Evolutionary conservation across 2,113 vertebrate species (phyloP).

Genomic region (Mola mola): DNA sequence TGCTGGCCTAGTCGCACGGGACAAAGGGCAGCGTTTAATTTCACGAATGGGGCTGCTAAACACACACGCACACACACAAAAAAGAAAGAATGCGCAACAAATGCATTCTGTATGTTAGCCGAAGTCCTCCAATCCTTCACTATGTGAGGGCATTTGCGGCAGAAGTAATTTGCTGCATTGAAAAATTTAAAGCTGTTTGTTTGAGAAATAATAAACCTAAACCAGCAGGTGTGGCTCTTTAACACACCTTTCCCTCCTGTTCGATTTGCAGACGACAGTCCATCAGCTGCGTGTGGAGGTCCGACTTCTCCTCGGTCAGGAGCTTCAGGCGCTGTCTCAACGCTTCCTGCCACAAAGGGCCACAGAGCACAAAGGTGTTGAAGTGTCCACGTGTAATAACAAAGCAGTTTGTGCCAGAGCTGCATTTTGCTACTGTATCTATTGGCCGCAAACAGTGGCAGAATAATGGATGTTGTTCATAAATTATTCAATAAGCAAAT

Average conservation of each 20-base stretch:
- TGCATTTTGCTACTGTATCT: slow-evolving; percentile 11
- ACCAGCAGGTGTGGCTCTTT: slow-evolving; percentile 14
- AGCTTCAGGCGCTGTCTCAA: slow-evolving; percentile 84
- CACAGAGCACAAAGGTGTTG: background rate
- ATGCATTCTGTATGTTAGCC: no score
- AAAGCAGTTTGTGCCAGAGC: slow-evolving; percentile 23
- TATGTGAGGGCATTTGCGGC: slow-evolving; percentile 31
- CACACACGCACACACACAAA: no score
- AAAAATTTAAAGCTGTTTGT: slow-evolving; percentile 35
- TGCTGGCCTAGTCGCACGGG: background rate
- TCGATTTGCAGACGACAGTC: slow-evolving; percentile 82
- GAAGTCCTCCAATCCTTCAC: slow-evolving; percentile 39
- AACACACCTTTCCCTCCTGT: slow-evolving; percentile 89
- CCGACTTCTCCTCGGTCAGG: slow-evolving; percentile 82
- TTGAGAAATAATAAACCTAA: slow-evolving; percentile 22
- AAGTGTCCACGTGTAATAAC: slow-evolving; percentile 17
- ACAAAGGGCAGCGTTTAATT: slow-evolving; percentile 16
- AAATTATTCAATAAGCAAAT: slow-evolving; percentile 30
- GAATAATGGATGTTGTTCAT: slow-evolving; percentile 34
- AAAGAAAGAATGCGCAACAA: slow-evolving; percentile 8
- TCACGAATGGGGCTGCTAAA: background rate
- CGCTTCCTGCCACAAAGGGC: slow-evolving; percentile 73
- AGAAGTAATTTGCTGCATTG: slow-evolving; percentile 2
- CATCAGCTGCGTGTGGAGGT: slow-evolving; percentile 85
- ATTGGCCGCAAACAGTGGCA: slow-evolving; percentile 8